Evolutionary conservation across 35 echinoderm and acorn worm genomes (phyloP), one percentile per base, ranked within the genome.

Genomic region (Heliocidaris tuberculata): DNA sequence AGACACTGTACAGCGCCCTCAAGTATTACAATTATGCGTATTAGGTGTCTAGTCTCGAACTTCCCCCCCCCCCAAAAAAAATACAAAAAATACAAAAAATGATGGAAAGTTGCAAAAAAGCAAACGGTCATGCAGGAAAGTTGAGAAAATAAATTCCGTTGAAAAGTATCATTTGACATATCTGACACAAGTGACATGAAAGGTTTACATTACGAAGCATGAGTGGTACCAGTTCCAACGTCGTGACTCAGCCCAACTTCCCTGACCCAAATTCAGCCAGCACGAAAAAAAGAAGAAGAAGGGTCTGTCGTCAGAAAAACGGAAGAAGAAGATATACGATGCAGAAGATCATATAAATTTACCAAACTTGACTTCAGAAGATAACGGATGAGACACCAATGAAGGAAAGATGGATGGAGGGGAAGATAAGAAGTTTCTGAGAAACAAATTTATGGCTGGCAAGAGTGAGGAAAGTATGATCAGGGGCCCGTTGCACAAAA

Each of bases 261-360:
- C 65, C 19, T 78, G 65, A 78, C 65, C 65, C 8, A 78, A 78
- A 27, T 78, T 78, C 65, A 78, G 21, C 17, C 65, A 78, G 21
- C 17, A 27, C 65, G 24, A n/a, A 78, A 78, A n/a, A 42, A 0
- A 78, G 35, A 42, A 42, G 35, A 42, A 42, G 35, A 24, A n/a
- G 4, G 65, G 65, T 24, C 65, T 78, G 65, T 78, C 65, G 27
- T 78, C 65, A n/a, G 65, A 78, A 78, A 78, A n/a, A 21, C 27
- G 65, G 65, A 78, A 78, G 65, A n/a, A n/a, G 65, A 78, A 21
- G 65, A 78, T 78, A 78, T 78, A 78, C 65, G 65, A 78, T 78
- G 65, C 65, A 19, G 4, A n/a, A 24, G 27, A 27, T 78, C 65
- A 78, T 78, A 78, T 78, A 78, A 78, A 78, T 78, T 78, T 78